Evolutionary conservation across 2,797 vertebrate species (phyloP), one percentile per base, ranked within the genome.

Genomic region (Mycteria americana): DNA sequence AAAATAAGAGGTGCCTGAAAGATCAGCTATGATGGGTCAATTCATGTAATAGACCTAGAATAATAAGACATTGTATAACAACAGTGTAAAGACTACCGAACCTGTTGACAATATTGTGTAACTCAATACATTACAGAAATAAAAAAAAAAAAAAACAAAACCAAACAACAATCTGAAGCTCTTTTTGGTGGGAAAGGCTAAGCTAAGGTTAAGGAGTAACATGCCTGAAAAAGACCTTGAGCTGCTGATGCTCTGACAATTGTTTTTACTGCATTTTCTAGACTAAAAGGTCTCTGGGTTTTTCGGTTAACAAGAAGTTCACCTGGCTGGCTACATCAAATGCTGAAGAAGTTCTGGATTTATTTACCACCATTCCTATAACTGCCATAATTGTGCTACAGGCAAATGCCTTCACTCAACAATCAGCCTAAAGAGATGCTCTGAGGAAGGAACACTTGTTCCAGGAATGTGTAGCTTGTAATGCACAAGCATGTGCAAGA

Each of bases 91-190:
- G 8, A 45, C 28, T 30, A 25, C 4, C 2, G 5, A 48, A 30
- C 4, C 21, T 37, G 2, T 10, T 31, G 28, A 50, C 10, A 39
- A 30, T 15, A 39, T 2, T 0, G 0, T 35, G 9, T 10, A 53
- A 30, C 2, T n/a, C 21, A 48, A 13, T 2, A 23, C 2, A 28
- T 4, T 45, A 13, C 2, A 37, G 12, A 72, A 72, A 41, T 56
- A 27, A 15, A 59, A 56, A 25, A 4, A 41, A 16, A 17, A n/a
- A 5, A 13, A 3, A 43, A 35, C 0, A 45, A 69, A 30, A 6
- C 2, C 18, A 13, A 17, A 21, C 4, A 62, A 7, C 4, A 35
- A 11, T 24, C 33, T 50, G 25, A 51, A 78, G 4, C 2, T 2
- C 3, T 33, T 48, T 50, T 33, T 5, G 1, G 8, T 50, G 11